Evolutionary conservation across 2,113 vertebrate genomes (phyloP), one percentile per base, ranked within the genome.

Genomic region (Chiloscyllium plagiosum): DNA sequence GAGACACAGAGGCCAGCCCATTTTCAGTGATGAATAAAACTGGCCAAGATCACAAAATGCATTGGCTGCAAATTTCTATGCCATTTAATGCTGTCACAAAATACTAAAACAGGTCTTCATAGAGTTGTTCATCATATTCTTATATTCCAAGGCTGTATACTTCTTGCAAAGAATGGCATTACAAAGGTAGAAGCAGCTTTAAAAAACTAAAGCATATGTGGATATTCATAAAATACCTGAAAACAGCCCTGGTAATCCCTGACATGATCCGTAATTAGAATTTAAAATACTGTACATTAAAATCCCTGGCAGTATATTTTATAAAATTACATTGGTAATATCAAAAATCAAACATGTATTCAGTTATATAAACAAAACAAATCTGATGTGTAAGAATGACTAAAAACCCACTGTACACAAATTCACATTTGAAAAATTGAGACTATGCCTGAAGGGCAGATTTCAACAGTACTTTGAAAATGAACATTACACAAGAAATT

Each of bases 141-240:
- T 26, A 29, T 95, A 95, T 33, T 95, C 94, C 94, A 95, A 70
- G 69, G 94, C 69, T 95, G 69, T 72, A 70, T 52, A 95, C 94
- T 72, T 70, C 42, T 95, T 52, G 42, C 47, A 72, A 95, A 95
- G 94, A 95, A 95, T 76, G 69, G 94, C 68, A 33, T 95, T 95
- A 95, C 69, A 95, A 95, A 95, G 94, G 94, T 95, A 72, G 94
- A 95, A 72, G 37, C 94, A 95, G 94, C 94, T 95, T 95, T 95
- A 95, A 95, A 95, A 95, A 95, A 95, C 94, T 95, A 95, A 95
- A 95, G 94, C 94, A 95, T 95, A 72, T 95, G 94, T 95, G 42
- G 94, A 95, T 95, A 95, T 72, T 95, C 94, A 95, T 95, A 95
- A 95, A 95, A 95, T 95, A 95, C 94, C 94, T 95, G 94, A 95